A percentile compares a stretch with the other conserved stretches of the same genome.
phyloP scores from a whole-genome alignment of 2,113 vertebrate species.

The Anolis sagrei region DNA sequence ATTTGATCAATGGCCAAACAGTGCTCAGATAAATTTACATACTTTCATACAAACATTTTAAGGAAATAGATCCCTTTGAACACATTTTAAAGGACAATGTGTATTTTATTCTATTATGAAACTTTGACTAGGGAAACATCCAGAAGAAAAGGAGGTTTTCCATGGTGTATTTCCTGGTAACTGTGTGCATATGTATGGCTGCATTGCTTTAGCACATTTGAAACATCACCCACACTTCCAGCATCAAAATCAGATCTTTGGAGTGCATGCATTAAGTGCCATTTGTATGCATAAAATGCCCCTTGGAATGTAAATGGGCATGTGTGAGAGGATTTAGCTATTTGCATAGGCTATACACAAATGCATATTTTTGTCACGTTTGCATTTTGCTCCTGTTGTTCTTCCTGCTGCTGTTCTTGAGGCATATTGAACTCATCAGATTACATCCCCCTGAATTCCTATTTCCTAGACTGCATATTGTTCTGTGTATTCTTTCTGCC shows the following conservation, averaged over 20 bases:
- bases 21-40: not conserved
- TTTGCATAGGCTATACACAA: not conserved
- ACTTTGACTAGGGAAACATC: not conserved
- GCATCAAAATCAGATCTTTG: not conserved
- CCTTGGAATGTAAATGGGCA: not conserved
- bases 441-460: not conserved
- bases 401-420: not conserved
- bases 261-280: fast-evolving
- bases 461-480: not conserved
- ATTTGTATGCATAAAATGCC: not conserved
- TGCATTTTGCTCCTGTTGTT: constrained; percentile 1
- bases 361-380: constrained; percentile 4
- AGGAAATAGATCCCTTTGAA: not conserved
- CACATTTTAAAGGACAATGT: not conserved
- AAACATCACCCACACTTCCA: not conserved
- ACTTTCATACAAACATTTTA: not conserved
- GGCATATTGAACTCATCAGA: not conserved
- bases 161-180: not conserved
- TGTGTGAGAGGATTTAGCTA: not conserved
- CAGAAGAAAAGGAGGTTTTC: not conserved
- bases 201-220: not conserved
- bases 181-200: not conserved
- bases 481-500: constrained; percentile 19
- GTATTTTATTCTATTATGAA: not conserved
- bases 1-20: not conserved